Evolutionary conservation across 2,888 invertebrate species (phyloP).

Genomic region (Heliconius cydno): DNA sequence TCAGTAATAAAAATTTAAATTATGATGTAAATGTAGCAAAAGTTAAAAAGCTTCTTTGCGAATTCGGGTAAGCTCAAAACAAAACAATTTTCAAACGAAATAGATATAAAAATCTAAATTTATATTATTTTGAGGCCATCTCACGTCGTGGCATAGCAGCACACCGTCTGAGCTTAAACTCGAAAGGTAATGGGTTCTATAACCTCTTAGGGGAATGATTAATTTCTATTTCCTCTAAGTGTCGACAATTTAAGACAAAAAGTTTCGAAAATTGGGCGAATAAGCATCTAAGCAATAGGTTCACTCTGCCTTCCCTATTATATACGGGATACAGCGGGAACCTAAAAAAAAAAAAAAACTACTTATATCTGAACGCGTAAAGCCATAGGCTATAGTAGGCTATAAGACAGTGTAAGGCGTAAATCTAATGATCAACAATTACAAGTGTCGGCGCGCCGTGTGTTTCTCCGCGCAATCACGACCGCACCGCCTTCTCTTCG

Average conservation of each 20-base stretch:
- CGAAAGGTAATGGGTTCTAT: not conserved
- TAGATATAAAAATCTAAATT: too few species aligned
- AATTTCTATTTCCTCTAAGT: not conserved
- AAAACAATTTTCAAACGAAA: too few species aligned
- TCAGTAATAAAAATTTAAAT: too few species aligned
- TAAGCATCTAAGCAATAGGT: not conserved
- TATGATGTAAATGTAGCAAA: too few species aligned
- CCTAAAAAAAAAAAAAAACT: not conserved
- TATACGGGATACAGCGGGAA: too few species aligned
- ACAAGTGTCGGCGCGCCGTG: slow-evolving; percentile 43
- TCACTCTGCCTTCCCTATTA: not conserved
- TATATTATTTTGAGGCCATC: too few species aligned
- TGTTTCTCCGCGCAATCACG: slow-evolving; percentile 63
- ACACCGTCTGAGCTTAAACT: too few species aligned
- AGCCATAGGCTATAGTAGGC: not conserved
- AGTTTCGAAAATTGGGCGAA: too few species aligned
- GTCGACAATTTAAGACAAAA: too few species aligned
- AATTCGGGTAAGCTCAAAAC: too few species aligned
- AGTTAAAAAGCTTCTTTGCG: too few species aligned
- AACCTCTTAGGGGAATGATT: not conserved
- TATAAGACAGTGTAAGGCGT: slow-evolving; percentile 36
- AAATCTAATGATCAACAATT: slow-evolving; percentile 47
- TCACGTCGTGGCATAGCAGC: too few species aligned
- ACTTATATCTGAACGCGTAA: not conserved
- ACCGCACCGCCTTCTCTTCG: slow-evolving; percentile 57